Evolutionary conservation across 2,888 invertebrate genomes (phyloP).

Genomic region (Lasius fuliginosus): DNA sequence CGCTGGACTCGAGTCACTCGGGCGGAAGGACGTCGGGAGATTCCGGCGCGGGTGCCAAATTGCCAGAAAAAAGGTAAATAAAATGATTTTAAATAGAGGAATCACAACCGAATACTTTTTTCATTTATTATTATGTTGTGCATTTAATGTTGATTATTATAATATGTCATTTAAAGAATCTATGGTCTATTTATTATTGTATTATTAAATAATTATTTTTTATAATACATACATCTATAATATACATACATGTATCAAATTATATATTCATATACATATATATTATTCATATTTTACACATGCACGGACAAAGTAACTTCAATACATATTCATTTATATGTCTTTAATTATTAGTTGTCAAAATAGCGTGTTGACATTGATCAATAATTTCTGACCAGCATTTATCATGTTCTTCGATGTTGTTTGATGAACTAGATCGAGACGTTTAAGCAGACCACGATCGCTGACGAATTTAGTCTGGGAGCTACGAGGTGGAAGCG

Average conservation of each 20-base stretch:
- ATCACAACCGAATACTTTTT: neutral
- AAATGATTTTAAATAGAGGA: neutral
- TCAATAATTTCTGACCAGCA: neutral
- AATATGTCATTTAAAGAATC: neutral
- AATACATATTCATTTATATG: neutral
- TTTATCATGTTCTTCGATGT: neutral
- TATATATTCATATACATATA: neutral
- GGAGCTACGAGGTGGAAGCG: constrained; percentile 88
- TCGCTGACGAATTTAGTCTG: constrained; percentile 95
- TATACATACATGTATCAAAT: no score
- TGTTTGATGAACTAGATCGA: constrained; percentile 86
- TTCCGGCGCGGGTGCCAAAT: constrained; percentile 92
- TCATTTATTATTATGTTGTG: neutral
- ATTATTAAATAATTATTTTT: constrained; percentile 1
- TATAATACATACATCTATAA: neutral
- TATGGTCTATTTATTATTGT: neutral
- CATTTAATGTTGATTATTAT: neutral
- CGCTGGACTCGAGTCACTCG: constrained; percentile 96
- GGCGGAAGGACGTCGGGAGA: constrained; percentile 95
- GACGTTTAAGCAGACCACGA: constrained; percentile 93
- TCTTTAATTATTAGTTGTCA: neutral
- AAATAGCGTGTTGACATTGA: neutral
- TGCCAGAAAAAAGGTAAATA: constrained; percentile 91
- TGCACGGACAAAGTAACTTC: neutral
- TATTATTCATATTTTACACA: neutral